Percentiles rank a stretch among this genome's conserved stretches.
phyloP scores from a whole-genome alignment of 2,888 invertebrate genomes.

The Tachina grossa region DNA sequence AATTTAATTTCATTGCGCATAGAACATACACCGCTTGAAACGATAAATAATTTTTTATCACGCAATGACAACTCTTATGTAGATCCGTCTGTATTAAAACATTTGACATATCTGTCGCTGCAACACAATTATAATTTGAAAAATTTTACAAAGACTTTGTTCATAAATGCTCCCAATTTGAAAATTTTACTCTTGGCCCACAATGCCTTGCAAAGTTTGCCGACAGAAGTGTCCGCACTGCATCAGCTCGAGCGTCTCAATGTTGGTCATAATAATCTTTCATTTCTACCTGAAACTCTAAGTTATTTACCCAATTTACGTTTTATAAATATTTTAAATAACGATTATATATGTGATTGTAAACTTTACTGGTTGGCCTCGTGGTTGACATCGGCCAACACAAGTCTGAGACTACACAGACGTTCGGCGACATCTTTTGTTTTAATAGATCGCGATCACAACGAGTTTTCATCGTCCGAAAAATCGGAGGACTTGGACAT shows the following conservation, averaged over 20 bases:
- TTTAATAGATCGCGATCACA: conserved; percentile 78
- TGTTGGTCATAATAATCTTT: conserved; percentile 88
- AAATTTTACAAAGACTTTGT: conserved; percentile 86
- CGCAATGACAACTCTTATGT: conserved; percentile 83
- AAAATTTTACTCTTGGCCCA: conserved; percentile 87
- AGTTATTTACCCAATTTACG: conserved; percentile 86
- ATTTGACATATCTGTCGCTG: conserved; percentile 86
- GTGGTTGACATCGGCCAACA: conserved; percentile 84
- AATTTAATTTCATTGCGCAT: conserved; percentile 85
- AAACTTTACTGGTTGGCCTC: conserved; percentile 90
- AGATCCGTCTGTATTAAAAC: conserved; percentile 83
- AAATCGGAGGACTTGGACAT: conserved; percentile 77
- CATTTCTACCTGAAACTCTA: conserved; percentile 88
- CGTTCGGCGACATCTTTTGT: conserved; percentile 79
- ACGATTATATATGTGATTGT: conserved; percentile 94
- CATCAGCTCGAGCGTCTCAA: conserved; percentile 85
- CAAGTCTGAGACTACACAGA: conserved; percentile 72
- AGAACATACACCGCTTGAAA: conserved; percentile 87
- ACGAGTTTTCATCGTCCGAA: conserved; percentile 61
- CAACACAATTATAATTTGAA: conserved; percentile 86
- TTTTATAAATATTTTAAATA: conserved; percentile 87
- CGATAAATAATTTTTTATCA: conserved; percentile 83
- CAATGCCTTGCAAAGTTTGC: conserved; percentile 86
- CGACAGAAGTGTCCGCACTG: conserved; percentile 79
- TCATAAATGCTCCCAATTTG: conserved; percentile 86